phyloP scores from a whole-genome alignment of 2,888 invertebrate species.

The Cloeon dipterum region DNA sequence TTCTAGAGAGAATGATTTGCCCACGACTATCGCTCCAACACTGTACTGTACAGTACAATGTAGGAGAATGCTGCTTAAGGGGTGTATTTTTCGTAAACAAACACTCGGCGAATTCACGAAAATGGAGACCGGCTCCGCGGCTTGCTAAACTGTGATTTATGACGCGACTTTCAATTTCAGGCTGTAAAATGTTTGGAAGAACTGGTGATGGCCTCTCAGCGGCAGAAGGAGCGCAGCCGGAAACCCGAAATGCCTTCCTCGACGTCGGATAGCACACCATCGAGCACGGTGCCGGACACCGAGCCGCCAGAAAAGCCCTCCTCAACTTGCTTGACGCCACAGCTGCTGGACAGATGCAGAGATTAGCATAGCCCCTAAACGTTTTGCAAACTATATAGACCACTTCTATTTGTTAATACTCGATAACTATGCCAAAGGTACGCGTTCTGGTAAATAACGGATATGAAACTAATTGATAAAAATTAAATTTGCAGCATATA shows the following conservation, averaged over 20 bases:
- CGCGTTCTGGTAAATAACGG: too few species aligned
- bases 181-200: slow-evolving; percentile 69
- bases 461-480: too few species aligned
- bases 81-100: too few species aligned
- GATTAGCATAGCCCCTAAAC: slow-evolving; percentile 67
- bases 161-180: too few species aligned
- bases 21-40: too few species aligned
- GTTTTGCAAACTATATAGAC: slow-evolving; percentile 82
- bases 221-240: slow-evolving; percentile 22
- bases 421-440: slow-evolving; percentile 94
- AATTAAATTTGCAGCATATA: too few species aligned
- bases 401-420: slow-evolving; percentile 80
- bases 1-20: too few species aligned
- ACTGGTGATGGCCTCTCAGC: slow-evolving; percentile 58
- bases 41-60: too few species aligned
- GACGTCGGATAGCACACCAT: not conserved
- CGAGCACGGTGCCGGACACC: not conserved
- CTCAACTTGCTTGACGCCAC: not conserved
- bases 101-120: too few species aligned
- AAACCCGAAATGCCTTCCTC: not conserved
- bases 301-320: not conserved
- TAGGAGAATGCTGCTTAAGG: too few species aligned
- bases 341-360: slow-evolving; percentile 20
- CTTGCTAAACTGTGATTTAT: too few species aligned
- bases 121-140: too few species aligned